Conservation (phyloP, 2,797 vertebrate genomes). For the Alosa sapidissima region DNA sequence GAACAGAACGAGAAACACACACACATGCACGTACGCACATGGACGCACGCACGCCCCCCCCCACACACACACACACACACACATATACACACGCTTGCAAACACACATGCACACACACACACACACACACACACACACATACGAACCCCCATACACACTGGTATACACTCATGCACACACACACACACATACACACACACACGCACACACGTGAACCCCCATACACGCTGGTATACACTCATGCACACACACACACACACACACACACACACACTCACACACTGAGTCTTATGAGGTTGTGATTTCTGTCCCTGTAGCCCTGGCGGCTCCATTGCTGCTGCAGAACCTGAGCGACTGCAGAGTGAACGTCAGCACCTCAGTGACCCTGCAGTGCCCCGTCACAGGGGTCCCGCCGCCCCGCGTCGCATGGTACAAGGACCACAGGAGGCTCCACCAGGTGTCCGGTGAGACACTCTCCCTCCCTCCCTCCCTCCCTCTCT, state of each 20-base stretch:
- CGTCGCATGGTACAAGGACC: conserved; percentile 91
- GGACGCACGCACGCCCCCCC: not conserved
- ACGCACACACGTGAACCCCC: no score
- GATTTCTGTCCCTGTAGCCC: conserved; percentile 67
- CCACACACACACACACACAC: not conserved
- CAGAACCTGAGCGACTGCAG: conserved; percentile 80
- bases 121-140: not conserved
- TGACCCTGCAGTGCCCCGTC: conserved; percentile 80
- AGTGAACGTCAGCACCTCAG: conserved; percentile 84
- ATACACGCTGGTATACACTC: not conserved
- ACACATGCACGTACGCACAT: not conserved
- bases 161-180: not conserved
- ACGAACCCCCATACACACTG: not conserved
- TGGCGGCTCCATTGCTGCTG: conserved; percentile 83
- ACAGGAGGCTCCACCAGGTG: conserved; percentile 78
- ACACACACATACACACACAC: not conserved
- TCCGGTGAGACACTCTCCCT: conserved; percentile 76
- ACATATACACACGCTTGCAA: not conserved
- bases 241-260: conserved; percentile 15
- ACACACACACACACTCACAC: conserved; percentile 23
- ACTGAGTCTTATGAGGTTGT: not conserved
- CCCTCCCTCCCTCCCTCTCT: not conserved
- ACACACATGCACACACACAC: not conserved
- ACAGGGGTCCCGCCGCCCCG: conserved; percentile 81
- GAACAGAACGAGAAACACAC: not conserved